Conservation (phyloP, 2,113 vertebrate genomes). For the Electrona antarctica region DNA sequence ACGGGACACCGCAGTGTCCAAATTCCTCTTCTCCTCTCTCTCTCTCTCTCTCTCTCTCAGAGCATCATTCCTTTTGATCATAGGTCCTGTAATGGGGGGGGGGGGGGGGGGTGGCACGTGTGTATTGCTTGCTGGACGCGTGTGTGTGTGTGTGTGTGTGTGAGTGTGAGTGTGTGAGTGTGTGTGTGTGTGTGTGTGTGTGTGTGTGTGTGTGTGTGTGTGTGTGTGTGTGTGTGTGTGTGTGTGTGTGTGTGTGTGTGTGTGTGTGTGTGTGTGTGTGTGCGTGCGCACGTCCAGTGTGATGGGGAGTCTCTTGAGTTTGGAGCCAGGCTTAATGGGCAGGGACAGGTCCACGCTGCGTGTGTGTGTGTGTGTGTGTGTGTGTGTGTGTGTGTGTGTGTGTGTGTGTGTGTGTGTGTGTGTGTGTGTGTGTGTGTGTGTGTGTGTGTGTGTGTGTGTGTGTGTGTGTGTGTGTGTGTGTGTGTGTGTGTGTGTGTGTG, state of each 20-base stretch:
- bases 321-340: constrained; percentile 82
- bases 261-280: constrained; percentile 40
- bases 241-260: not conserved
- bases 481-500: constrained; percentile 16
- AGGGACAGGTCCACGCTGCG: constrained; percentile 54
- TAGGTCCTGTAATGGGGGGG: constrained; percentile 75
- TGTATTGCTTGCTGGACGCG: not conserved
- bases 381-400: constrained; percentile 45
- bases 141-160: constrained; percentile 19
- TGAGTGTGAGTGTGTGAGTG: not conserved
- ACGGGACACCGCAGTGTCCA: constrained; percentile 83
- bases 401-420: not conserved
- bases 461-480: not conserved
- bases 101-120: too few species aligned
- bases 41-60: constrained; percentile 6
- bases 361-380: constrained; percentile 13
- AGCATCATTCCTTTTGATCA: constrained; percentile 98
- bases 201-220: constrained; percentile 10
- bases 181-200: not conserved
- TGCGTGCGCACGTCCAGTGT: constrained; percentile 40
- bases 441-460: not conserved
- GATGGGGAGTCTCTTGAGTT: constrained; percentile 71
- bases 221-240: constrained; percentile 14
- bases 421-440: constrained; percentile 1
- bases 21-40: constrained; percentile 88